Percentiles rank a stretch among this genome's conserved stretches.
These are phyloP conservation scores for Cantharis lateralis DNA, from an alignment of 2,888 invertebrate genomes.

Conservation along the genomic window DNA sequence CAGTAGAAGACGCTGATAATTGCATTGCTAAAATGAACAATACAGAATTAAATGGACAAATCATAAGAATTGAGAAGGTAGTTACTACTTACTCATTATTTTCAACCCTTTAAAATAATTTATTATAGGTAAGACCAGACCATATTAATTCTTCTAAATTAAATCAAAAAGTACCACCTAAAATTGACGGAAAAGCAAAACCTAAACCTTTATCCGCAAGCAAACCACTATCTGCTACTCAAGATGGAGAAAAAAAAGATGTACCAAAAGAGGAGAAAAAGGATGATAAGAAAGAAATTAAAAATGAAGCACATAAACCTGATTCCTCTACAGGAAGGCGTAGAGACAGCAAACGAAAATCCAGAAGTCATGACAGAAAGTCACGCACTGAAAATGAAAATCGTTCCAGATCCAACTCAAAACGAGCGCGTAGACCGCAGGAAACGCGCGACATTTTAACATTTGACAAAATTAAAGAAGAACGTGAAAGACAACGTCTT, in stretches of 20 bases:
- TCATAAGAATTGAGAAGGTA: constrained; percentile 93
- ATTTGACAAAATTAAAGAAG: constrained; percentile 80
- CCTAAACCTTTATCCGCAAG: constrained; percentile 1
- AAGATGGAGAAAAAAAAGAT: constrained; percentile 36
- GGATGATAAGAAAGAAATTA: constrained; percentile 5
- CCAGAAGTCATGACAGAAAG: constrained; percentile 37
- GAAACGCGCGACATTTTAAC: constrained; percentile 72
- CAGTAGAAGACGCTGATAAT: constrained; percentile 84
- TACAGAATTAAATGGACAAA: constrained; percentile 92
- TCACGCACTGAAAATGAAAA: constrained; percentile 18
- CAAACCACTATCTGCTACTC: constrained; percentile 20
- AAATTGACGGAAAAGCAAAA: constrained; percentile 12
- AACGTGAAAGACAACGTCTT: constrained; percentile 72
- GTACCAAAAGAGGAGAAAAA: constrained; percentile 13
- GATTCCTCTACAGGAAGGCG: background rate
- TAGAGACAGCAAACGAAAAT: constrained; percentile 42
- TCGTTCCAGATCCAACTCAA: constrained; percentile 36
- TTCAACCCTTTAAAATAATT: constrained; percentile 28
- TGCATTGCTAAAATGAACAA: constrained; percentile 90
- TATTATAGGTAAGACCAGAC: constrained; percentile 49
- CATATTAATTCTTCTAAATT: constrained; percentile 48
- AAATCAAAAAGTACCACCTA: constrained; percentile 27
- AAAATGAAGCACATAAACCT: background rate
- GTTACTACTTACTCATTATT: background rate
- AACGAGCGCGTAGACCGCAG: constrained; percentile 52